phyloP scores from a whole-genome alignment of 2,888 invertebrate genomes.

The Oxytorus armatus region DNA sequence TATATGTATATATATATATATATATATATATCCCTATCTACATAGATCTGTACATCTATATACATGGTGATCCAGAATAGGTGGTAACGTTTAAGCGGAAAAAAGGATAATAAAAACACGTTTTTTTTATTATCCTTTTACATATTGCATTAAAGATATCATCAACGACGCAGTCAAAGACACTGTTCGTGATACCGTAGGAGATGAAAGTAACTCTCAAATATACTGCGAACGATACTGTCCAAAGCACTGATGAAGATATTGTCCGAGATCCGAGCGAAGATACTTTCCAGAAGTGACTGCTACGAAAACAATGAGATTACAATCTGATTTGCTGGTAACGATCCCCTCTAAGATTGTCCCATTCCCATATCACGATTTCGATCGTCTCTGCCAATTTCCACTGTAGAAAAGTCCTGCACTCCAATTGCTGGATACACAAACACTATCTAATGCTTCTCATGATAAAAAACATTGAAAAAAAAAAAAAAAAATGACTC shows the following conservation, averaged over 20 bases:
- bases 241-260: too few species aligned
- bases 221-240: too few species aligned
- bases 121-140: too few species aligned
- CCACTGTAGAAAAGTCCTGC: not conserved
- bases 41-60: not conserved
- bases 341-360: not conserved
- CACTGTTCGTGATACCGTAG: too few species aligned
- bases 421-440: not conserved
- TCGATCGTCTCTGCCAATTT: not conserved
- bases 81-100: not conserved
- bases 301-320: not conserved
- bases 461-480: not conserved
- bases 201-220: too few species aligned
- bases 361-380: not conserved
- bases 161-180: too few species aligned
- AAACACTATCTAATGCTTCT: too few species aligned
- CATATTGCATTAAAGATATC: too few species aligned
- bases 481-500: too few species aligned
- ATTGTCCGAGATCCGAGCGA: too few species aligned
- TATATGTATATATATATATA: not conserved
- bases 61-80: not conserved
- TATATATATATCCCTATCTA: not conserved
- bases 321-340: not conserved
- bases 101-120: not conserved
- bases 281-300: too few species aligned